Percentiles rank a stretch among this genome's conserved stretches.
Evolutionary conservation across 2,797 vertebrate genomes (phyloP).

Genomic region (Eulemur rubriventer): DNA sequence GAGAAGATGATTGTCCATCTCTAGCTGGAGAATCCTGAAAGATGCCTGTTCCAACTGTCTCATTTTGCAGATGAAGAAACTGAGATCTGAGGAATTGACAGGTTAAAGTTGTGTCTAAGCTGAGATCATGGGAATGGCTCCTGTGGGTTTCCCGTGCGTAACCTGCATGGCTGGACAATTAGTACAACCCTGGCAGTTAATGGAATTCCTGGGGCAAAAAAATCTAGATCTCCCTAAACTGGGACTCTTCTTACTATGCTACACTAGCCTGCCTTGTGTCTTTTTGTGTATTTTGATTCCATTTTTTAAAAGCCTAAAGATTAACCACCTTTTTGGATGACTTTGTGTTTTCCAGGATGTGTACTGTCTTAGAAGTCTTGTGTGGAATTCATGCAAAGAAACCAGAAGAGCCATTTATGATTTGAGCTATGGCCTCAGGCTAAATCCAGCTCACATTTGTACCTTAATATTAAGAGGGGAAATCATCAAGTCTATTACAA

Average conservation of each 20-base stretch:
- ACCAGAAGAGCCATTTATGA: constrained; percentile 61
- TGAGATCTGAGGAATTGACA: background rate
- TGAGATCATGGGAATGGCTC: background rate
- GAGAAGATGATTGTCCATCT: background rate
- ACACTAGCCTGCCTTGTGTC: background rate
- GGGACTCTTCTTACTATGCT: background rate
- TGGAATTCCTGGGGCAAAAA: background rate
- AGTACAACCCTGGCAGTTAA: background rate
- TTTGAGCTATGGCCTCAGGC: constrained; percentile 62
- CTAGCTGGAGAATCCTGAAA: background rate
- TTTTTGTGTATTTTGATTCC: background rate
- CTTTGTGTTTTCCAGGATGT: constrained; percentile 53
- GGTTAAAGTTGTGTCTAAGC: background rate
- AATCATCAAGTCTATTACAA: constrained; percentile 32
- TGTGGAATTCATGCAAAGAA: constrained; percentile 59
- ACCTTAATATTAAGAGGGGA: constrained; percentile 60
- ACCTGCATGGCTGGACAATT: background rate
- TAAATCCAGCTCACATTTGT: constrained; percentile 61
- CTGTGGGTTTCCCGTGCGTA: background rate
- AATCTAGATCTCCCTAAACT: background rate
- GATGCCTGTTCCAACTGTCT: background rate
- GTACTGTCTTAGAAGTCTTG: constrained; percentile 49
- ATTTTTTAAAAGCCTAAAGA: background rate
- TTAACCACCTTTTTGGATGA: background rate
- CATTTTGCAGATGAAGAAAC: background rate